A percentile compares a stretch with the other conserved stretches of the same genome.
These are phyloP conservation scores for Cyphomyrus discorhynchus DNA, from an alignment of 2,113 vertebrate genomes.

Conservation along the genomic window DNA sequence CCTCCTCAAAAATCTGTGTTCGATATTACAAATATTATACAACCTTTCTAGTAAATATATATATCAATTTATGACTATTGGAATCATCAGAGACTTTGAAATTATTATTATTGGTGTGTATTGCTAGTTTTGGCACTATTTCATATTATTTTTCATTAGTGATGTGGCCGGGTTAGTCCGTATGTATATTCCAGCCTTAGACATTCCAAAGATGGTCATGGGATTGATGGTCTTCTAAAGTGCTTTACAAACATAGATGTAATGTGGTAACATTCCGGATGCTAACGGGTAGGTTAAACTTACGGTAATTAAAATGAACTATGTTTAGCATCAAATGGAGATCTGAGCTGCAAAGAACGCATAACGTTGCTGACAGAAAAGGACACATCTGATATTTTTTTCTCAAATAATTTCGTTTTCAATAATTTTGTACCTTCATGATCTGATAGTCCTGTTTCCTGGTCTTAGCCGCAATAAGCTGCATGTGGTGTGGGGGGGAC, in stretches of 20 bases:
- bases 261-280: conserved; percentile 10
- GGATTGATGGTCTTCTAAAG: conserved; percentile 28
- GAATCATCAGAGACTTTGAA: background rate
- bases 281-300: background rate
- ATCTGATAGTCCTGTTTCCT: background rate
- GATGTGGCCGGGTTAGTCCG: background rate
- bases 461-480: background rate
- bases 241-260: conserved; percentile 14
- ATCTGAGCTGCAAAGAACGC: background rate
- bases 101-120: background rate
- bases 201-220: background rate
- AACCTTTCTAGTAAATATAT: background rate
- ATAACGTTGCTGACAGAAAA: background rate
- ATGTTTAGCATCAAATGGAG: background rate
- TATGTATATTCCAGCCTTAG: background rate
- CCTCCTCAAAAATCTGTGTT: background rate
- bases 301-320: conserved; percentile 1
- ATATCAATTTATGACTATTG: background rate
- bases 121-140: background rate
- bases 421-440: background rate
- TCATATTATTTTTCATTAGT: background rate
- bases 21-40: background rate
- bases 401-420: background rate
- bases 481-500: background rate
- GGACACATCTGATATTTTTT: background rate